phyloP scores from a whole-genome alignment of 2,113 vertebrate species.

The Donacobius atricapilla region DNA sequence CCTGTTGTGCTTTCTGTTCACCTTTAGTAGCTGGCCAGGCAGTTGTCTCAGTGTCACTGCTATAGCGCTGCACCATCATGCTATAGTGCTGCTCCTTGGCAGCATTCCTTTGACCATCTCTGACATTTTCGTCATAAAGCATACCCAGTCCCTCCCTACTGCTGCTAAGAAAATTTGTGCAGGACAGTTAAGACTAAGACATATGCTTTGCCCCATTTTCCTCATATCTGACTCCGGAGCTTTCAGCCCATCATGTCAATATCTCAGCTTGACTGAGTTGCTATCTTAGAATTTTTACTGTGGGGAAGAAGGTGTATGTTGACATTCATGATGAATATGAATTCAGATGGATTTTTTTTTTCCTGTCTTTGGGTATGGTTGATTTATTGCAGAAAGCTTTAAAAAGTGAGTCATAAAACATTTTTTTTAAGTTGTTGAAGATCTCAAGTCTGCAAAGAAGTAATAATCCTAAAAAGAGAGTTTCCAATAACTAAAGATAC shows the following conservation, averaged over 20 bases:
- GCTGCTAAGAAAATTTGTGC: not conserved
- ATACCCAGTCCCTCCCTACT: not conserved
- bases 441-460: not conserved
- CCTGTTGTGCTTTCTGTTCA: not conserved
- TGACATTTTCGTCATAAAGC: constrained; percentile 10
- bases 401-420: not conserved
- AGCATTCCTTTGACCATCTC: not conserved
- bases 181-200: not conserved
- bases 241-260: not conserved
- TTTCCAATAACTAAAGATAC: not conserved
- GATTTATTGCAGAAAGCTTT: not conserved
- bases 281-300: not conserved
- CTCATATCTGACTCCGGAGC: not conserved
- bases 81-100: not conserved
- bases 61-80: accelerated
- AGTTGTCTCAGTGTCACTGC: not conserved
- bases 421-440: not conserved
- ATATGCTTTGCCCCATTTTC: not conserved
- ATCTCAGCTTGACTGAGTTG: not conserved
- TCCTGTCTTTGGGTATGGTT: not conserved
- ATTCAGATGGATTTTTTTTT: not conserved
- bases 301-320: not conserved
- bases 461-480: not conserved
- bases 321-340: not conserved
- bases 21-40: not conserved